These are phyloP conservation scores for Amphipoea oculea DNA, from an alignment of 2,888 invertebrate species.

Conservation along the genomic window DNA sequence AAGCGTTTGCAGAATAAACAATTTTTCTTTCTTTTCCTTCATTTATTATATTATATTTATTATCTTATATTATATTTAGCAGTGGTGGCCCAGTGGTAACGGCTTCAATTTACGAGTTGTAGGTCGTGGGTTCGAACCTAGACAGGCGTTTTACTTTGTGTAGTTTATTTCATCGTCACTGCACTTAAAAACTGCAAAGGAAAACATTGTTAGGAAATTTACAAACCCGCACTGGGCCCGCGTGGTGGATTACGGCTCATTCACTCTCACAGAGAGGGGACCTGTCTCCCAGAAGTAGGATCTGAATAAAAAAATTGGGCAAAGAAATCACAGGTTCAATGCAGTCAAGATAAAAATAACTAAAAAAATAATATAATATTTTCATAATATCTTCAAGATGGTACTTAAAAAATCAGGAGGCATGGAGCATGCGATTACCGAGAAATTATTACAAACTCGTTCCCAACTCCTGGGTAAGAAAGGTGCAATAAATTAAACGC, in stretches of 20 bases:
- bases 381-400: conserved; percentile 4
- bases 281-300: neutral
- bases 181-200: neutral
- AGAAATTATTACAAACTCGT: conserved; percentile 68
- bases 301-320: neutral
- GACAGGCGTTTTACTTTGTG: neutral
- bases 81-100: neutral
- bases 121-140: neutral
- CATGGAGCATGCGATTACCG: conserved; percentile 59
- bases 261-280: neutral
- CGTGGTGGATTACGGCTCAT: neutral
- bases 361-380: neutral
- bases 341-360: neutral
- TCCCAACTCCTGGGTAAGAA: conserved; percentile 66
- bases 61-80: neutral
- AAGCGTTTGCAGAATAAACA: neutral
- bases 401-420: conserved; percentile 45
- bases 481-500: conserved; percentile 77
- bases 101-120: neutral
- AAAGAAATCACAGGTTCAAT: too few relatives aligned
- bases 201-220: neutral
- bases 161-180: neutral
- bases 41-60: neutral
- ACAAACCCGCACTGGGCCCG: neutral
- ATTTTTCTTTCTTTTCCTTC: neutral